Base-by-base conservation (phyloP, 2,888 invertebrate species). In the Drosophila monieri region DNA sequence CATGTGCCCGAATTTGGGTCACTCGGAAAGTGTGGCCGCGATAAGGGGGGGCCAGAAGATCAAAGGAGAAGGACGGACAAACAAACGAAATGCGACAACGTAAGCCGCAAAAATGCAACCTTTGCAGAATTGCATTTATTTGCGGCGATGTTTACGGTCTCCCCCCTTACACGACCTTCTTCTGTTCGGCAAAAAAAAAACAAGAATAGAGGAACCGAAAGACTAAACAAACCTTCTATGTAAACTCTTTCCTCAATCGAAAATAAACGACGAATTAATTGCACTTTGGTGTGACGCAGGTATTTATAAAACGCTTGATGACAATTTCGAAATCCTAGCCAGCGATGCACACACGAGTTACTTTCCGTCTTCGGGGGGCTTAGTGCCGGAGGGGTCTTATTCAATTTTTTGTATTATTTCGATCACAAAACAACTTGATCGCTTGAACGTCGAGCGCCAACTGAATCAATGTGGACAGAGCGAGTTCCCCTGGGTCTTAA, bases 391-490 rank as follows among this genome's bases (percentile, higher is more conserved):
- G 12, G 12, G 35, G 35, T 35, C 35, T 12, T 12, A 10, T 35
- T 35, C 5, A n/a, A 35, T 35, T 35, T 3, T 9, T 32, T 15
- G 18, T 41, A 41, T 41, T 41, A 15, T 39, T 41, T 15, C 21
- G 21, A 53, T 37, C 18, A 32, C 23, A 56, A 32, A 67, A 68
- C 85, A 76, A 88, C 88, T 77, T 87, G 87, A 89, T 89, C 88
- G 77, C 74, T 79, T 75, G 73, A 76, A 66, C 71, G 74, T 56
- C 76, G 78, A 87, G 74, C 77, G 80, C 71, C 76, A 77, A 89
- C 88, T 89, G 80, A 88, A 44, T 49, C 59, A 60, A 54, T 73
- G 74, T 57, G 64, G 37, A 51, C 49, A 72, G 62, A 74, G 74
- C 73, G 73, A 60, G 74, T 66, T 71, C 74, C 64, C 46, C 76